Evolutionary conservation across 2,888 invertebrate genomes (phyloP), one percentile per base, ranked within the genome.

Genomic region (Aplocera efformata): DNA sequence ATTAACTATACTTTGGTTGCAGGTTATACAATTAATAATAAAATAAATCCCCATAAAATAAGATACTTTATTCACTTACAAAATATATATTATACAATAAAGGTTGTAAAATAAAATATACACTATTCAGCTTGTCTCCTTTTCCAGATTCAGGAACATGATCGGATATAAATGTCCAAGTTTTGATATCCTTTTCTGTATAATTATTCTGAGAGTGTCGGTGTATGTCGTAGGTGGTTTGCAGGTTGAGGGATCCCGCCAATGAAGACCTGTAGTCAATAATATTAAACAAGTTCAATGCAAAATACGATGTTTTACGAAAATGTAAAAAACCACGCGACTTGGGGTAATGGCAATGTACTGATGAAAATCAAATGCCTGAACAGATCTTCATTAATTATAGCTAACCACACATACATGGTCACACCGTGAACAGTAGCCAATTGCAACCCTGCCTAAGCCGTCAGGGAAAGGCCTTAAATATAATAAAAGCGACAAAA

Each of bases 101-200:
- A n/a, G n/a, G n/a, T n/a, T n/a, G n/a, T n/a, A n/a, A n/a, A n/a
- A n/a, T n/a, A n/a, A n/a, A n/a, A n/a, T n/a, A 30, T 25, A 38
- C 10, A 30, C 10, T 22, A 34, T 34, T 54, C 45, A 60, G 32
- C 35, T 57, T 17, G 27, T 59, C 28, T 81, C 78, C 53, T 80
- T 78, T 38, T 81, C 79, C 1, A 82, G 67, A 53, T 81, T 79
- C 20, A 89, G 63, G 69, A 94, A 94, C 91, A 94, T 92, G 54
- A 93, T 91, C 1, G 93, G 91, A 65, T 95, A 96, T 49, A 95
- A 88, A 51, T 93, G 91, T 3, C 96, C 96, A 13, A 96, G 80
- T 48, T 90, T 91, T 8, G 92, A 89, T 51, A 96, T 92, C 68
- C 95, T 94, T 57, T 93, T 92, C 60, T 96, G 92, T 84, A 96